Conservation (phyloP, 2,888 invertebrate species). For the Dolichopus griseipennis region DNA sequence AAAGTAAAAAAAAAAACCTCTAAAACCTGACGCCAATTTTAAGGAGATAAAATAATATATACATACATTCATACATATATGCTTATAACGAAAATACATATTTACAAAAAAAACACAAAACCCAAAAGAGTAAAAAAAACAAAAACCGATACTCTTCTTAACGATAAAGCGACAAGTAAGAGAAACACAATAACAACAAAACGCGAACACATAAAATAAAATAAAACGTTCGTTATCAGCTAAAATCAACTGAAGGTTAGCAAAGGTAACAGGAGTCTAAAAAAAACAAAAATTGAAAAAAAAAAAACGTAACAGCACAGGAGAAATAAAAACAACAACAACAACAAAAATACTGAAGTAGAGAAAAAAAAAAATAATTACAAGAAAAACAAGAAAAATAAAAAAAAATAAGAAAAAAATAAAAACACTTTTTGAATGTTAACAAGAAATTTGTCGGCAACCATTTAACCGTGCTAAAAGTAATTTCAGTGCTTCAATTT, state of each 20-base stretch:
- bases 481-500: neutral
- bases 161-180: no score
- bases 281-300: neutral
- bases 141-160: no score
- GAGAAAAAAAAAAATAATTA: neutral
- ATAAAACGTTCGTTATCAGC: no score
- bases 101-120: no score
- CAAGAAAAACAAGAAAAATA: neutral
- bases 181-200: no score
- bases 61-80: no score
- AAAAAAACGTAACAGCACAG: no score
- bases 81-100: no score
- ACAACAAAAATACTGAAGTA: neutral
- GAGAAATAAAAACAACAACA: neutral
- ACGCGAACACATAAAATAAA: no score
- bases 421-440: neutral
- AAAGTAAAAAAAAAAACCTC: no score
- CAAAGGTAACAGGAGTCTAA: neutral
- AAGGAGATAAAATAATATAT: neutral
- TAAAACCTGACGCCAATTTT: conserved; percentile 6
- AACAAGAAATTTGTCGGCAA: conserved; percentile 1
- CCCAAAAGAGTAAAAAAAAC: no score
- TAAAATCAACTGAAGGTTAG: no score
- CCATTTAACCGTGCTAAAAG: conserved; percentile 3
- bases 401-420: neutral